Percentiles rank a stretch among this genome's conserved stretches.
Evolutionary conservation across 2,888 invertebrate genomes (phyloP).

Genomic region (Spodoptera picta): DNA sequence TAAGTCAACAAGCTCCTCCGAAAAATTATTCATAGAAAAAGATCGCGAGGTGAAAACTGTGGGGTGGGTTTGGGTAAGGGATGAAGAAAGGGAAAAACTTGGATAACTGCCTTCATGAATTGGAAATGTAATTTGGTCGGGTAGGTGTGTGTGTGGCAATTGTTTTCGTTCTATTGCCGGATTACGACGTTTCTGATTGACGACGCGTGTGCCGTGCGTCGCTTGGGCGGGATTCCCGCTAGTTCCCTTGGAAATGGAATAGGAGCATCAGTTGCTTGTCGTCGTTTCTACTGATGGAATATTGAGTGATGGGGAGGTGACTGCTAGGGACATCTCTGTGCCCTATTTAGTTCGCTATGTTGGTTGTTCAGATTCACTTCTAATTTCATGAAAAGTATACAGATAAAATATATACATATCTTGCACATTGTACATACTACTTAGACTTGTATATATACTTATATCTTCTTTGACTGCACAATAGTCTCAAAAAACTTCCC

Average conservation of each 20-base stretch:
- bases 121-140: constrained; percentile 86
- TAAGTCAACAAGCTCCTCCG: constrained; percentile 85
- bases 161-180: constrained; percentile 77
- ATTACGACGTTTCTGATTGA: constrained; percentile 75
- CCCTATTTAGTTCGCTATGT: not conserved
- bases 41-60: constrained; percentile 73
- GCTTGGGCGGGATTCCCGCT: constrained; percentile 25
- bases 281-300: constrained; percentile 42
- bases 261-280: constrained; percentile 40
- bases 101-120: constrained; percentile 86
- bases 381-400: too few relatives aligned
- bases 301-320: constrained; percentile 35
- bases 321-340: constrained; percentile 5
- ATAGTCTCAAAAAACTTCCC: too few relatives aligned
- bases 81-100: constrained; percentile 65
- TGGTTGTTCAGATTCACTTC: too few relatives aligned
- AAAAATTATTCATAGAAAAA: constrained; percentile 87
- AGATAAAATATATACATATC: too few relatives aligned
- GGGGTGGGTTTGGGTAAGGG: constrained; percentile 54
- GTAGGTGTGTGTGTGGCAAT: constrained; percentile 78
- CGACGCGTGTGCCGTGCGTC: constrained; percentile 56
- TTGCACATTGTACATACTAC: too few relatives aligned
- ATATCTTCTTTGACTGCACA: too few relatives aligned
- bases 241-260: constrained; percentile 26
- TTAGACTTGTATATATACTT: too few relatives aligned